Evolutionary conservation across 1,140 invertebrate genomes (phyloP).

Genomic region (Branchinecta lindahli): DNA sequence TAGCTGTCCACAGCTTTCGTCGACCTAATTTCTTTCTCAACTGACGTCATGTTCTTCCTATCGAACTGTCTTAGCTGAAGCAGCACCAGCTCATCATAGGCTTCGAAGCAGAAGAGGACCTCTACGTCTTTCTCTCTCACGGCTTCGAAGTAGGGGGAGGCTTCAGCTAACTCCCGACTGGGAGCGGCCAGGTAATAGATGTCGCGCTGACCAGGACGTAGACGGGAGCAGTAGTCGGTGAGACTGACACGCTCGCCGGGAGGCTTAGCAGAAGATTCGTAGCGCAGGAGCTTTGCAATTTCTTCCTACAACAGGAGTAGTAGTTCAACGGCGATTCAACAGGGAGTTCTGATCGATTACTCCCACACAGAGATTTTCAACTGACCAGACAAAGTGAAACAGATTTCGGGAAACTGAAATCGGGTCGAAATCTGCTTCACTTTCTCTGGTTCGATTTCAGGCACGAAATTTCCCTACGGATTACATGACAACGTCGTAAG

Average conservation of each 20-base stretch:
- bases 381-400: no score
- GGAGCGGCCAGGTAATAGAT: conserved; percentile 90
- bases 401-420: no score
- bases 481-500: no score
- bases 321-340: conserved; percentile 7
- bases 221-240: conserved; percentile 54
- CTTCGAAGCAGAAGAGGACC: conserved; percentile 88
- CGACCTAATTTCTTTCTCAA: conserved; percentile 83
- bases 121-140: conserved; percentile 71
- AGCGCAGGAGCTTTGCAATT: conserved; percentile 73
- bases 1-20: conserved; percentile 44
- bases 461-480: no score
- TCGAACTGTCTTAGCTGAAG: conserved; percentile 75
- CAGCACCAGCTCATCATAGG: conserved; percentile 86
- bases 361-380: not conserved
- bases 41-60: conserved; percentile 59
- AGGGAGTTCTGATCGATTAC: not conserved
- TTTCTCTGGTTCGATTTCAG: no score
- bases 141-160: conserved; percentile 86
- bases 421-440: no score
- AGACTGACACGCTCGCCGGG: conserved; percentile 62
- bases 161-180: conserved; percentile 73
- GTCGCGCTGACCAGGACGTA: conserved; percentile 54
- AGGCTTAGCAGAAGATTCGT: conserved; percentile 69
- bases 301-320: conserved; percentile 51